phyloP scores from a whole-genome alignment of 2,113 vertebrate genomes.

The Bubo blakistoni region DNA sequence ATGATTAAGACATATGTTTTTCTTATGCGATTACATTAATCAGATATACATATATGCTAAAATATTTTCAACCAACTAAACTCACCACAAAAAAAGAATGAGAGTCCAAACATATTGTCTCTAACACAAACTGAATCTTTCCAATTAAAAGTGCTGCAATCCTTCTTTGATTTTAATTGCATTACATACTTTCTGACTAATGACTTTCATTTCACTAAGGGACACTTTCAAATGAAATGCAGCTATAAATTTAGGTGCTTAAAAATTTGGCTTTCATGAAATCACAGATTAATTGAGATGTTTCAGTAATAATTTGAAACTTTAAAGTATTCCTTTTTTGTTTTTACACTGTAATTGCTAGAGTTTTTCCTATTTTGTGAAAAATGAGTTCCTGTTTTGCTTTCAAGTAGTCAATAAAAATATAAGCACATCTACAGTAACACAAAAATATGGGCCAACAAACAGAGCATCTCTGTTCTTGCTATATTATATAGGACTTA shows the following conservation, averaged over 20 bases:
- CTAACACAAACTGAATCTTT: not conserved
- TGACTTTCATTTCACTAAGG: not conserved
- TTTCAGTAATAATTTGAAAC: not conserved
- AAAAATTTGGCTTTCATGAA: not conserved
- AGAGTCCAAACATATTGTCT: not conserved
- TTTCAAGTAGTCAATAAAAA: not conserved
- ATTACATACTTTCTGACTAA: not conserved
- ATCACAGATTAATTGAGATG: not conserved
- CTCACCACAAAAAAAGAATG: not conserved
- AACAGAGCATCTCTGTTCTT: not conserved
- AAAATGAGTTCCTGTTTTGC: not conserved
- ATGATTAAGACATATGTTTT: not conserved
- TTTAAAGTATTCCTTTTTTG: not conserved
- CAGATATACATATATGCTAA: not conserved
- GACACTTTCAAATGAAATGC: not conserved
- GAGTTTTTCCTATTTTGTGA: not conserved
- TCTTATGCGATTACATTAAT: not conserved
- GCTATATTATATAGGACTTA: not conserved
- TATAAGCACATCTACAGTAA: not conserved
- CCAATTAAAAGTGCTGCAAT: not conserved
- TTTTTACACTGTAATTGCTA: not conserved
- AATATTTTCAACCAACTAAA: not conserved
- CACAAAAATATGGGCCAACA: not conserved
- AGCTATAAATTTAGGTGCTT: not conserved
- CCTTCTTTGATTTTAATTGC: not conserved